phyloP scores from a whole-genome alignment of 2,797 vertebrate genomes.

The Coregonus sp. region DNA sequence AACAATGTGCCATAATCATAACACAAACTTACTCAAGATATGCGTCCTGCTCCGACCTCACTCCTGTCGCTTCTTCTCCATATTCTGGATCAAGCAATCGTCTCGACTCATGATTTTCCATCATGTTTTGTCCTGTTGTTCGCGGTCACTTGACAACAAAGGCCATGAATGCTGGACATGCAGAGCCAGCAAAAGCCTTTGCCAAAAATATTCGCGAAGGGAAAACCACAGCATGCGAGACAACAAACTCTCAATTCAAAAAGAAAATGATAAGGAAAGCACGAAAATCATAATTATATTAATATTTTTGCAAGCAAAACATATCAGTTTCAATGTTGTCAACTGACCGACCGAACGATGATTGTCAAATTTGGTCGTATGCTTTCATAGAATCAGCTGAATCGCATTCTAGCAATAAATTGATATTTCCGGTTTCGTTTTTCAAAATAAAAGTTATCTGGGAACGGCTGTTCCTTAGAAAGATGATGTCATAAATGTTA shows the following conservation, averaged over 20 bases:
- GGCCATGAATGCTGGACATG: slow-evolving; percentile 8
- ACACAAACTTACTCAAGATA: slow-evolving; percentile 71
- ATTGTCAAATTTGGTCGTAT: slow-evolving; percentile 41
- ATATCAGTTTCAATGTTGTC: background rate
- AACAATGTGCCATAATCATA: background rate
- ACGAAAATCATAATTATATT: background rate
- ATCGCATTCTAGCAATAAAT: background rate
- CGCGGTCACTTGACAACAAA: slow-evolving; percentile 1
- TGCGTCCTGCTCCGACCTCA: slow-evolving; percentile 64
- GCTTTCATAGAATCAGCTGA: slow-evolving; percentile 65
- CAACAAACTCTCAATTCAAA: slow-evolving; percentile 1
- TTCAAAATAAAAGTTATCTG: slow-evolving; percentile 66
- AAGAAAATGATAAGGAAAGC: background rate
- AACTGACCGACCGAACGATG: slow-evolving; percentile 3
- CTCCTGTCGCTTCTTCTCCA: slow-evolving; percentile 38
- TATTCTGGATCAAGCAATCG: slow-evolving; percentile 66
- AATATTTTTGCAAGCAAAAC: background rate
- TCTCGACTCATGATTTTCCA: slow-evolving; percentile 67
- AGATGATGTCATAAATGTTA: no score
- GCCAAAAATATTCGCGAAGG: background rate
- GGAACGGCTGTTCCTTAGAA: background rate
- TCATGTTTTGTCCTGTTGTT: slow-evolving; percentile 48
- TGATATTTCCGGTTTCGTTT: slow-evolving; percentile 29
- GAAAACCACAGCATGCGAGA: background rate
- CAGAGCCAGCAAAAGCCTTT: background rate